phyloP scores from a whole-genome alignment of 2,888 invertebrate species.

The Nebria brevicollis region DNA sequence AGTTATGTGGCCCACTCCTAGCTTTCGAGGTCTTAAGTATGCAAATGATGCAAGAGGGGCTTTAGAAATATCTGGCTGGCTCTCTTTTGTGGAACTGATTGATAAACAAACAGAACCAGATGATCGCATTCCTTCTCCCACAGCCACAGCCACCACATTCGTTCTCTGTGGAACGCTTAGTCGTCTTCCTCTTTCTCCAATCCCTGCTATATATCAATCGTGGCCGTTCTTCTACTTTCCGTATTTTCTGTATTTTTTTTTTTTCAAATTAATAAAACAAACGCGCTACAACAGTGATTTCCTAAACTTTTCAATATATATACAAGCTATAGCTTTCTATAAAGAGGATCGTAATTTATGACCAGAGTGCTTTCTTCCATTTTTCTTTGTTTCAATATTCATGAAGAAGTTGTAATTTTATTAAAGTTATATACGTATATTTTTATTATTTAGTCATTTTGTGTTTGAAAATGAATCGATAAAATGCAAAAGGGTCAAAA shows the following conservation, averaged over 20 bases:
- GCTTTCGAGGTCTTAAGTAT: background rate
- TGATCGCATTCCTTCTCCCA: conserved; percentile 11
- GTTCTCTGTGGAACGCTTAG: background rate
- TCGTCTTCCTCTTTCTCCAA: background rate
- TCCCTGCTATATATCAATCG: background rate
- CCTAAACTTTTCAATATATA: conserved; percentile 5
- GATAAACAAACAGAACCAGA: conserved; percentile 26
- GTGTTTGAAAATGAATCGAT: background rate
- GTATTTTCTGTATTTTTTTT: background rate
- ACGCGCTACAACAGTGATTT: background rate
- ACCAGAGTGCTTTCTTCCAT: background rate
- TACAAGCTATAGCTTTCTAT: background rate
- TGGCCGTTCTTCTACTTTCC: background rate
- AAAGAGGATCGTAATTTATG: background rate
- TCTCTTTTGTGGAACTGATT: conserved; percentile 22
- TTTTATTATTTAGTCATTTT: background rate
- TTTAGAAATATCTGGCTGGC: background rate
- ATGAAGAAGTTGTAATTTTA: background rate
- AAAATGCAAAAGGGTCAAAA: background rate
- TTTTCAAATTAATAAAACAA: conserved; percentile 20
- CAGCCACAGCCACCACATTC: background rate
- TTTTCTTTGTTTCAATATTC: background rate
- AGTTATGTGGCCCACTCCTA: conserved; percentile 2
- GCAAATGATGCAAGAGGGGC: conserved; percentile 16
- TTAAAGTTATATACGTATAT: background rate